These are phyloP conservation scores for Callinectes sapidus DNA, from an alignment of 2,888 invertebrate species.

Conservation along the genomic window DNA sequence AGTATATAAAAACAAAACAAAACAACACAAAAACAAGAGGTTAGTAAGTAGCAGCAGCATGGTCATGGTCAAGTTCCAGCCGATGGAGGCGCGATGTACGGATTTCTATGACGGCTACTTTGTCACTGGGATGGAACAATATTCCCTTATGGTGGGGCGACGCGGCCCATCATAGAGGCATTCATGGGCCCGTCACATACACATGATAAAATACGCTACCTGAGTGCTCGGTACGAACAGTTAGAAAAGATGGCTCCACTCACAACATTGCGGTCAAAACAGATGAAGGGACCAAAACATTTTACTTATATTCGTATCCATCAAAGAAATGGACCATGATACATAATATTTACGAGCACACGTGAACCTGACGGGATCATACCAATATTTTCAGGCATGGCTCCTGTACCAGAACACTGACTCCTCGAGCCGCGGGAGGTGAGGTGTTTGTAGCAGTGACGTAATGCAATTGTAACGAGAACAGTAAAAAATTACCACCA, in stretches of 20 bases:
- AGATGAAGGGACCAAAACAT: neutral
- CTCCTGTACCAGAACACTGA: neutral
- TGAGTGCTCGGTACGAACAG: neutral
- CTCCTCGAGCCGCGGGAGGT: neutral
- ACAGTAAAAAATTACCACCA: neutral
- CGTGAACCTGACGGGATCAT: neutral
- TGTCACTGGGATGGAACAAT: neutral
- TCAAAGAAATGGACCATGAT: neutral
- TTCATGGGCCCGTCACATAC: neutral
- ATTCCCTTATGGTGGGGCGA: neutral
- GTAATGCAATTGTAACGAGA: neutral
- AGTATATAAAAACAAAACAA: too few species aligned
- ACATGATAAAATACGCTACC: neutral
- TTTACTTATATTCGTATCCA: neutral
- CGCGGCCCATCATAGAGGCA: neutral
- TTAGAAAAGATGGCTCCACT: neutral
- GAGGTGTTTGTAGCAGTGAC: neutral
- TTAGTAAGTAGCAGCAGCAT: neutral
- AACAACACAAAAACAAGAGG: neutral
- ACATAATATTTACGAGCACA: neutral
- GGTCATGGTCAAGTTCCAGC: neutral
- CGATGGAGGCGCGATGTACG: neutral
- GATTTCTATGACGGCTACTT: neutral
- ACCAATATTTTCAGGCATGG: neutral
- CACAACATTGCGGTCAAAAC: constrained; percentile 7